phyloP scores from a whole-genome alignment of 2,113 vertebrate species.

The Oryzias melastigma region DNA sequence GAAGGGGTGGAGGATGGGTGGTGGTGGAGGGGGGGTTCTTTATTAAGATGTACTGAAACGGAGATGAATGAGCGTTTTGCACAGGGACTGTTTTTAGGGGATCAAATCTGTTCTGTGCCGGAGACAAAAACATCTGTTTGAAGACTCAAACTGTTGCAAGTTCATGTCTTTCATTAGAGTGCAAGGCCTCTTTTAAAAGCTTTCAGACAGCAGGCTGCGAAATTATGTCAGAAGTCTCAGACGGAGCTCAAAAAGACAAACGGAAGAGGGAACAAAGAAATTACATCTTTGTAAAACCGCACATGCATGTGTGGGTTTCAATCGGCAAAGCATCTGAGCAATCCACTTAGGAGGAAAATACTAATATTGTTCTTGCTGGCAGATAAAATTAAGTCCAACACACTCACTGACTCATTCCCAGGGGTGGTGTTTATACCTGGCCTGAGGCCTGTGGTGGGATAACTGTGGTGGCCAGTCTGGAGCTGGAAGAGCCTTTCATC shows the following conservation, averaged over 20 bases:
- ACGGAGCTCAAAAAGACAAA: slow-evolving; percentile 18
- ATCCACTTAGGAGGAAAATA: slow-evolving; percentile 39
- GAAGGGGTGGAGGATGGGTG: slow-evolving; percentile 28
- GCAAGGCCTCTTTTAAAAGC: slow-evolving; percentile 29
- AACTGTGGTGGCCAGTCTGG: slow-evolving; percentile 65
- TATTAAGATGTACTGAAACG: slow-evolving; percentile 82
- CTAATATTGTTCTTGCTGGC: slow-evolving; percentile 58
- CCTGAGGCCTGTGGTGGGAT: slow-evolving; percentile 42
- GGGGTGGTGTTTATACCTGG: slow-evolving; percentile 55
- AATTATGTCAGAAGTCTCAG: slow-evolving; percentile 23
- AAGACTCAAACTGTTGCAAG: slow-evolving; percentile 61
- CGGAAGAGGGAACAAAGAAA: slow-evolving; percentile 11
- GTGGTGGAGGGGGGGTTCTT: slow-evolving; percentile 73
- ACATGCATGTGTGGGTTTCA: slow-evolving; percentile 31
- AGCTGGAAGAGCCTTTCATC: slow-evolving; percentile 81
- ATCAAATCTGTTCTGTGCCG: slow-evolving; percentile 69
- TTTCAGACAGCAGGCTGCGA: slow-evolving; percentile 40
- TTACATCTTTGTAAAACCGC: slow-evolving; percentile 2
- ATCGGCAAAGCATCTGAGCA: slow-evolving; percentile 50
- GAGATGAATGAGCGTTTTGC: slow-evolving; percentile 75
- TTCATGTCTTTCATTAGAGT: slow-evolving; percentile 51
- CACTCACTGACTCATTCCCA: slow-evolving; percentile 57
- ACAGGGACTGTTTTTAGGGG: slow-evolving; percentile 64
- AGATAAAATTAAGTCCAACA: slow-evolving; percentile 64
- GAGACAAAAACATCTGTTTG: slow-evolving; percentile 70